phyloP scores from a whole-genome alignment of 2,888 invertebrate genomes.

The Micoletzkya japonica region DNA sequence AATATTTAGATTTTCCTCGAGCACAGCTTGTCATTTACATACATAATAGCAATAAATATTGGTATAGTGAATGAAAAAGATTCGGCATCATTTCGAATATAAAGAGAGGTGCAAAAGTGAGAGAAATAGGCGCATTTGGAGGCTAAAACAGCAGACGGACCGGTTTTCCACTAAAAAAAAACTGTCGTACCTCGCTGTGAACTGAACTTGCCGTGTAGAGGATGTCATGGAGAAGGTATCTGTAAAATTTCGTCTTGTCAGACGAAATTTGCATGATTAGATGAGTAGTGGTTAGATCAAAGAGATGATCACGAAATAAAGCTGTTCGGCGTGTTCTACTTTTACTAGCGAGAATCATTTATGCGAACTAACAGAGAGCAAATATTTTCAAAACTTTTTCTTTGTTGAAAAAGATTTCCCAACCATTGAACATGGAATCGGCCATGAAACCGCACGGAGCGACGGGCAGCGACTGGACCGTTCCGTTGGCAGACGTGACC shows the following conservation, averaged over 20 bases:
- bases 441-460: conserved; percentile 25
- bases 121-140: background rate
- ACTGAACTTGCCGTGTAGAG: background rate
- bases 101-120: background rate
- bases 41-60: too few species aligned
- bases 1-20: too few species aligned
- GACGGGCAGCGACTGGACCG: background rate
- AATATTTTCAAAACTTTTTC: background rate
- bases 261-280: too few species aligned
- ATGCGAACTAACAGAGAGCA: too few species aligned
- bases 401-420: background rate
- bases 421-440: conserved; percentile 27
- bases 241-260: background rate
- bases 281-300: too few species aligned
- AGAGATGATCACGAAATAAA: too few species aligned
- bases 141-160: background rate
- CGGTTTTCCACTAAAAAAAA: conserved; percentile 5
- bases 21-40: too few species aligned
- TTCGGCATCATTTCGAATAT: background rate
- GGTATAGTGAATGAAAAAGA: too few species aligned
- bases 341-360: too few species aligned
- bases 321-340: too few species aligned
- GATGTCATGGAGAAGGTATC: conserved; percentile 15
- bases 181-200: conserved; percentile 8
- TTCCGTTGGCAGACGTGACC: too few species aligned